Conservation (phyloP, 2,113 vertebrate genomes). For the Anolis carolinensis region DNA sequence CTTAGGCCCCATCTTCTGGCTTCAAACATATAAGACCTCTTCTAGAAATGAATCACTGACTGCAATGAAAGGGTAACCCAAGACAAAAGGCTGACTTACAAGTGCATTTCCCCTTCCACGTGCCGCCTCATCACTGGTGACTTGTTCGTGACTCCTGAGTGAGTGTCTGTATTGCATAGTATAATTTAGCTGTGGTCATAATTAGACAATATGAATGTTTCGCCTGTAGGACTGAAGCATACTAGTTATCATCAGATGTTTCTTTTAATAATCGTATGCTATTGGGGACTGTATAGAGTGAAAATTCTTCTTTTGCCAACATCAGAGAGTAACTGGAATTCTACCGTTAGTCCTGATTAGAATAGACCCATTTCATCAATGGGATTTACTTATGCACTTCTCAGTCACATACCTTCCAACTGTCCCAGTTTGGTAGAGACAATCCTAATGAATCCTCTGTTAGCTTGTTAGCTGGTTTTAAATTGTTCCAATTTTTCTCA, state of each 20-base stretch:
- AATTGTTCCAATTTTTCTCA: too few species aligned
- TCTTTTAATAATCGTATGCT: not conserved
- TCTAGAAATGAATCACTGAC: not conserved
- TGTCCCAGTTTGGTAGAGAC: too few species aligned
- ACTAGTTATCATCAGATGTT: not conserved
- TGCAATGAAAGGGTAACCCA: not conserved
- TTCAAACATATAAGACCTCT: not conserved
- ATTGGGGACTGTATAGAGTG: not conserved
- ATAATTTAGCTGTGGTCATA: not conserved
- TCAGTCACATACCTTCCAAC: too few species aligned
- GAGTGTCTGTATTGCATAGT: not conserved
- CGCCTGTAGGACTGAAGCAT: not conserved
- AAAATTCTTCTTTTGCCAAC: rapidly evolving
- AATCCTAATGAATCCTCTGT: too few species aligned
- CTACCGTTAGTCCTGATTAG: too few species aligned
- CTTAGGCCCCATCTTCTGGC: too few species aligned
- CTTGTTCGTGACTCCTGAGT: not conserved
- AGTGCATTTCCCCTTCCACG: not conserved
- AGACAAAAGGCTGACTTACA: not conserved
- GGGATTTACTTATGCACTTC: too few species aligned
- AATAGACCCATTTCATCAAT: too few species aligned
- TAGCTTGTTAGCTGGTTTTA: too few species aligned
- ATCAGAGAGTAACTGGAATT: rapidly evolving
- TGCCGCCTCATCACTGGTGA: not conserved
- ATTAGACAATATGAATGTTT: not conserved